Conservation (phyloP, 2,113 vertebrate species). For the Crotalus horridus region DNA sequence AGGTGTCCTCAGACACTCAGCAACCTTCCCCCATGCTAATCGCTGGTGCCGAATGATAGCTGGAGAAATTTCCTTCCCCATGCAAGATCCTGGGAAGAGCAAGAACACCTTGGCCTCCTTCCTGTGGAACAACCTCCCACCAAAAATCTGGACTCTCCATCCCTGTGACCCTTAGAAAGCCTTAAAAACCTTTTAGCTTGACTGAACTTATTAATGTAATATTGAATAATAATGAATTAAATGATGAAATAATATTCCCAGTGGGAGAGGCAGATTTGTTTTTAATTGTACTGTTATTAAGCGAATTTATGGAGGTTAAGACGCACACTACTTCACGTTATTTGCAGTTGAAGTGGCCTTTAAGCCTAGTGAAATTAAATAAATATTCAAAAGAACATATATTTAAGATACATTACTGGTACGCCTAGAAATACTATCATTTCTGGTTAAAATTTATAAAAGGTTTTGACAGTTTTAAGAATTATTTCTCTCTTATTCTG, state of each 20-base stretch:
- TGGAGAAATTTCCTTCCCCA: not conserved
- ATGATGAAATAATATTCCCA: not conserved
- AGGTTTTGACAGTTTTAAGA: not conserved
- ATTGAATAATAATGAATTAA: not conserved
- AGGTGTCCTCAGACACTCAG: fast-evolving
- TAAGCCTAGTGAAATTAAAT: not conserved
- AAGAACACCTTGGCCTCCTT: not conserved
- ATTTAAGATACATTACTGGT: not conserved
- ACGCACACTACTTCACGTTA: not conserved
- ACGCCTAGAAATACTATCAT: not conserved
- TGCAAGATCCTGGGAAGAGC: not conserved
- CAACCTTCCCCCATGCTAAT: fast-evolving
- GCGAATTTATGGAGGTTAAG: not conserved
- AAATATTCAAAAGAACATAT: not conserved
- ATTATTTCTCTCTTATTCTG: not conserved
- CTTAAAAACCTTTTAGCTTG: not conserved
- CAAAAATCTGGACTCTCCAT: not conserved
- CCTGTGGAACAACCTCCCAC: not conserved
- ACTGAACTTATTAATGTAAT: not conserved
- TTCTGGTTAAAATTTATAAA: not conserved
- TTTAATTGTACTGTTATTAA: not conserved
- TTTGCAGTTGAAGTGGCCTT: not conserved
- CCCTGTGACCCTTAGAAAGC: not conserved
- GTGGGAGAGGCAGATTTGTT: not conserved
- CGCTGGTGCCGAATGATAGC: not conserved